Base-by-base conservation (phyloP, 1,140 invertebrate species). In the Ditylenchus dipsaci region DNA sequence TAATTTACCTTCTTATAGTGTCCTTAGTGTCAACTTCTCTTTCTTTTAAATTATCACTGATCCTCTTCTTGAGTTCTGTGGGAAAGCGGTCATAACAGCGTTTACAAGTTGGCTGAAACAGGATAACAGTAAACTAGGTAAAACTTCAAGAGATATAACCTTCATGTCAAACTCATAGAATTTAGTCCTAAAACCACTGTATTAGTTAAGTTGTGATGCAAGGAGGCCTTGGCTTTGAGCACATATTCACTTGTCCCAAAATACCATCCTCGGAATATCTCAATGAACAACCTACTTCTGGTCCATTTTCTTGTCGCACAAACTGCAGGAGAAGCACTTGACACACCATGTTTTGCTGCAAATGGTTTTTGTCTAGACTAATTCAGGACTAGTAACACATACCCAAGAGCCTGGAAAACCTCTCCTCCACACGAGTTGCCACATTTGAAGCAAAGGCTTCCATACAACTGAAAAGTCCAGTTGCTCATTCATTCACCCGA, bases 121-220 rank as follows among this genome's bases (percentile, higher is more conserved):
- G 11, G 33, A 38, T n/a, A n/a, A n/a, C n/a, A n/a, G n/a, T n/a
- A 38, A 38, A 38, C 3, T 11, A 11, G 33, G 33, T 38, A 38
- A 38, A 5, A 5, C 11, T 38, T 38, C 11, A 38, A 38, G 11
- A 38, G 3, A 5, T 38, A 38, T 38, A 38, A 38, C 33, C 33
- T 93, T 93, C 84, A 96, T 87, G 85, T 99, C 95, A 83, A 94
- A 93, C 85, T 98, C 95, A 84, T 95, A 98, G 85, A 99, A 99
- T 85, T 98, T 98, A 7, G 93, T 95, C 75, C 87, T 87, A 74
- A 42, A 80, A 78, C 38, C 15, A 65, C 47, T n/a, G 63, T 53
- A 49, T 58, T 60, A 68, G 8, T 61, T 21, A 56, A 38, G 29
- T 65, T n/a, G n/a, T n/a, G n/a, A n/a, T n/a, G n/a, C n/a, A n/a